These are phyloP conservation scores for Siphamia tubifer DNA, from an alignment of 2,113 vertebrate species.

Conservation along the genomic window DNA sequence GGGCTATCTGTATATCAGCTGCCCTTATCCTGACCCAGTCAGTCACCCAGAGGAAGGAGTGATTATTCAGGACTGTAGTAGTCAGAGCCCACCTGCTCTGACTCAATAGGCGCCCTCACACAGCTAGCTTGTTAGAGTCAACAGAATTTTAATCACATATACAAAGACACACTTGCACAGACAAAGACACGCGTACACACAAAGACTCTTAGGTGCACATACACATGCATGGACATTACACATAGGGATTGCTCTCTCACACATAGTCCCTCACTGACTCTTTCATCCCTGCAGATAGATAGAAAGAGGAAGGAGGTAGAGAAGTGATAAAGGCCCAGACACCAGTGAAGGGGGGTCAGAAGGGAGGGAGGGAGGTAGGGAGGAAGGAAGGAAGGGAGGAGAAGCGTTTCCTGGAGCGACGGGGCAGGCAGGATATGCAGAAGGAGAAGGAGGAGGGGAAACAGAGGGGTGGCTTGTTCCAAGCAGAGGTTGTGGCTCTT, in stretches of 20 bases:
- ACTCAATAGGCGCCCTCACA: constrained; percentile 74
- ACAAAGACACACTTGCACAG: constrained; percentile 67
- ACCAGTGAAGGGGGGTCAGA: constrained; percentile 31
- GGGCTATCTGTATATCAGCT: constrained; percentile 70
- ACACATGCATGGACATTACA: constrained; percentile 17
- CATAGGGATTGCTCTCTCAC: constrained; percentile 34
- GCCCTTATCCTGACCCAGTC: constrained; percentile 75
- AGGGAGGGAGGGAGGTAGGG: constrained; percentile 35
- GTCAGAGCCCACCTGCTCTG: constrained; percentile 75
- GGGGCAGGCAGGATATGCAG: constrained; percentile 74
- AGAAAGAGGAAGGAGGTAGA: constrained; percentile 67
- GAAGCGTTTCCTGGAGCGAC: constrained; percentile 75
- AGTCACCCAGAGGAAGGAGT: constrained; percentile 71
- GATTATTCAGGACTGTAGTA: constrained; percentile 72
- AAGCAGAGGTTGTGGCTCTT: constrained; percentile 62
- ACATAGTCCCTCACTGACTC: constrained; percentile 54
- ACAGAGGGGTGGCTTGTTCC: constrained; percentile 74
- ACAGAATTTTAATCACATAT: constrained; percentile 73
- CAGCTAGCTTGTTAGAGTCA: constrained; percentile 61
- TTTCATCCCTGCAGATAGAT: constrained; percentile 68
- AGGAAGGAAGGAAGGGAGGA: constrained; percentile 66
- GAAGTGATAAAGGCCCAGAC: constrained; percentile 68
- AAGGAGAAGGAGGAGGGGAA: constrained; percentile 61
- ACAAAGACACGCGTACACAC: constrained; percentile 65
- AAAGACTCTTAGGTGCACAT: constrained; percentile 38